Evolutionary conservation across 2,888 invertebrate species (phyloP).

Genomic region (Synanthedon tipuliformis): DNA sequence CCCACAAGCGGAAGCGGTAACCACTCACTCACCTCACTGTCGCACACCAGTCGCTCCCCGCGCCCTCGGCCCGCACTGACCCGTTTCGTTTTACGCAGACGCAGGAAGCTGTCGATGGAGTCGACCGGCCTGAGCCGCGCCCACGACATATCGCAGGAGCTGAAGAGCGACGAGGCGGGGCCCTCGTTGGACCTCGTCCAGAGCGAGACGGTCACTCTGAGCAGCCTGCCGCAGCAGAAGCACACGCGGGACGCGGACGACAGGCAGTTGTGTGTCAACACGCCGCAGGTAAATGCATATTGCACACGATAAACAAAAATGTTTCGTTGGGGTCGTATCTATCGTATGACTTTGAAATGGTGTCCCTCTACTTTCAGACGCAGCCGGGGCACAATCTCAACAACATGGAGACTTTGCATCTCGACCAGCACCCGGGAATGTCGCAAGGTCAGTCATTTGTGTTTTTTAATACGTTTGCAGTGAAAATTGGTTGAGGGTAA

Average conservation of each 20-base stretch:
- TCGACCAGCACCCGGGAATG: no score
- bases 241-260: slow-evolving; percentile 38
- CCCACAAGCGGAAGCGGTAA: not conserved
- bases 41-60: no score
- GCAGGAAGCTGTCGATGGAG: slow-evolving; percentile 49
- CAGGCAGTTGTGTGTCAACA: slow-evolving; percentile 20
- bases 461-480: no score
- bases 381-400: no score
- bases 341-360: no score
- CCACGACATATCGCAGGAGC: slow-evolving; percentile 31
- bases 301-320: no score
- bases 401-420: no score
- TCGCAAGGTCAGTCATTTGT: not conserved
- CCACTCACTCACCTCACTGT: no score
- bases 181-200: slow-evolving; percentile 34
- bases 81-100: slow-evolving; percentile 22
- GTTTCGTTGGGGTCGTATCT: no score
- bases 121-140: slow-evolving; percentile 17
- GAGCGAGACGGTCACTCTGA: slow-evolving; percentile 43
- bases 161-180: slow-evolving; percentile 24
- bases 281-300: slow-evolving; percentile 48
- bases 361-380: no score
- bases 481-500: no score
- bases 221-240: slow-evolving; percentile 59
- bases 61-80: no score